Percentiles rank a stretch among this genome's conserved stretches.
Conservation (phyloP, 2,797 vertebrate genomes). For the Microctenopoma steveboyesi region DNA sequence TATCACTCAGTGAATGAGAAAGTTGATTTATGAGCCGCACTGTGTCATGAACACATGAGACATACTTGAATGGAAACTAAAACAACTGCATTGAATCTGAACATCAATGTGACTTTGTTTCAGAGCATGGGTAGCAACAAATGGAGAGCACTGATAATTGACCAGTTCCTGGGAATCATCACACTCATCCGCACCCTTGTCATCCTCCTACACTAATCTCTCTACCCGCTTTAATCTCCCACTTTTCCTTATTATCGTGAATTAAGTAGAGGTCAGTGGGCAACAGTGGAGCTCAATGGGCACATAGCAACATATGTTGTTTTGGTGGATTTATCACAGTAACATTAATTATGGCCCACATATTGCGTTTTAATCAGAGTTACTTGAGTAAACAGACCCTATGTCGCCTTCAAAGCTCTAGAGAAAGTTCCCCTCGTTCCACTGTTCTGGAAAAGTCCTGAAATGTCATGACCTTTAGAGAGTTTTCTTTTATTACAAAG, state of each 20-base stretch:
- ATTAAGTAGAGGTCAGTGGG: slow-evolving; percentile 18
- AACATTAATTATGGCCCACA: background rate
- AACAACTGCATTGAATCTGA: slow-evolving; percentile 27
- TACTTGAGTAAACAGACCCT: background rate
- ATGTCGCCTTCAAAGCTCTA: slow-evolving; percentile 21
- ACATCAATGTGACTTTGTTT: slow-evolving; percentile 36
- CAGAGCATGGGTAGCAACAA: slow-evolving; percentile 20
- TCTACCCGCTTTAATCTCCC: slow-evolving; percentile 30
- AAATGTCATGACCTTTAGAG: slow-evolving; percentile 72
- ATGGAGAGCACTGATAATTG: slow-evolving; percentile 36
- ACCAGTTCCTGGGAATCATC: slow-evolving; percentile 52
- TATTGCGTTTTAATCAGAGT: background rate
- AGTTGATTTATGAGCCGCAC: background rate
- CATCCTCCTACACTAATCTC: slow-evolving; percentile 61
- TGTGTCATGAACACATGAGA: background rate
- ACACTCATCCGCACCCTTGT: slow-evolving; percentile 63
- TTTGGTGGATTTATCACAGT: background rate
- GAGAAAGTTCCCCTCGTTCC: slow-evolving; percentile 20
- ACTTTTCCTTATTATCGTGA: slow-evolving; percentile 30
- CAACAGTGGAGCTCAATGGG: slow-evolving; percentile 15
- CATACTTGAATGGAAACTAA: background rate
- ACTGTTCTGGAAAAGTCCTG: slow-evolving; percentile 19
- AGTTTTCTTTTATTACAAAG: slow-evolving; percentile 38
- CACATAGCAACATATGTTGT: background rate
- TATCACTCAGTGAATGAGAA: background rate